Conservation (phyloP, 2,113 vertebrate genomes). For the Pipra filicauda region DNA sequence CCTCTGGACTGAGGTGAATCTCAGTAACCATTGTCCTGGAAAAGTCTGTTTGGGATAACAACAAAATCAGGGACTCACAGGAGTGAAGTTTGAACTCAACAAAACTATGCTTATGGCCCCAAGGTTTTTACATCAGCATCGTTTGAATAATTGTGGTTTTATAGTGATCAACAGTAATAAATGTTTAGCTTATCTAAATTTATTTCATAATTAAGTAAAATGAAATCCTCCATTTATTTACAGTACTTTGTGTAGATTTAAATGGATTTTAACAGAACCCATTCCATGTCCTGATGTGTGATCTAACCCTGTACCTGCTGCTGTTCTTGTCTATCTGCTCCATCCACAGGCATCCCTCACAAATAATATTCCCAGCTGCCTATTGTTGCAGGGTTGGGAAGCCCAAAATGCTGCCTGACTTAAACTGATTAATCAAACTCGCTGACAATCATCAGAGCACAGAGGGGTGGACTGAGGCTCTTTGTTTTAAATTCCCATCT, state of each 20-base stretch:
- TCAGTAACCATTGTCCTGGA: conserved; percentile 82
- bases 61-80: neutral
- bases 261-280: neutral
- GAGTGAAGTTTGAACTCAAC: neutral
- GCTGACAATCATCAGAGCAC: neutral
- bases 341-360: neutral
- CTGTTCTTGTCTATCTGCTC: neutral
- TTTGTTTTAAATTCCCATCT: neutral
- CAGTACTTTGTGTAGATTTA: neutral
- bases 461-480: neutral
- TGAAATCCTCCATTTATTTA: neutral
- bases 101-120: neutral
- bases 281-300: neutral
- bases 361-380: neutral
- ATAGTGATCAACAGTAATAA: neutral
- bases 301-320: neutral
- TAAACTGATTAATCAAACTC: neutral
- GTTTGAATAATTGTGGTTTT: neutral
- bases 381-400: neutral
- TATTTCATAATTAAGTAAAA: neutral
- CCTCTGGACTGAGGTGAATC: conserved; percentile 83
- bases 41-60: conserved; percentile 72
- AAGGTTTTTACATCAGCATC: neutral
- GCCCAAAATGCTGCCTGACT: neutral
- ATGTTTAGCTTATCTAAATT: neutral